A percentile compares a stretch with the other conserved stretches of the same genome.
These are phyloP conservation scores for Pongo pygmaeus DNA, from an alignment of 2,113 vertebrate genomes.

Conservation along the genomic window DNA sequence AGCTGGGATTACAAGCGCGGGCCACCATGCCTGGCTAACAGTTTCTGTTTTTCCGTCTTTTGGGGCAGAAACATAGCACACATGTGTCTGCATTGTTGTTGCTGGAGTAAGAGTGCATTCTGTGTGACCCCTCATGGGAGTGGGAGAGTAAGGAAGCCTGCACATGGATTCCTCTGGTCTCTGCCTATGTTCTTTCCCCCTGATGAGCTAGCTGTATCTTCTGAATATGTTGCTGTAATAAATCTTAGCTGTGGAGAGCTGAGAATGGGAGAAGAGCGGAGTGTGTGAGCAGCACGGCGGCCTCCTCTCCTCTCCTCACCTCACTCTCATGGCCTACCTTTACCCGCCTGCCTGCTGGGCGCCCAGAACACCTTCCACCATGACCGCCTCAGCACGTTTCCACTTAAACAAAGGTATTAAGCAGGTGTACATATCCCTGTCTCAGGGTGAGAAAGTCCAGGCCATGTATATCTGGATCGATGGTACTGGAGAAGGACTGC, in stretches of 20 bases:
- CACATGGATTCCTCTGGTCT: background rate
- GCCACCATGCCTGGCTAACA: background rate
- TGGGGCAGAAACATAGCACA: background rate
- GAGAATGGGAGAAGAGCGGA: background rate
- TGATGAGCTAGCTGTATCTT: background rate
- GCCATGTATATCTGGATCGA: no score
- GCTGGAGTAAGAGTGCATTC: background rate
- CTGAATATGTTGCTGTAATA: background rate
- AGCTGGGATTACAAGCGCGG: no score
- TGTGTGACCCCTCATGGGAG: background rate
- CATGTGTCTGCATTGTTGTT: background rate
- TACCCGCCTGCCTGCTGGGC: fast-evolving
- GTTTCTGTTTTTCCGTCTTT: background rate
- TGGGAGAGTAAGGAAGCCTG: background rate
- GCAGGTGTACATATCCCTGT: background rate
- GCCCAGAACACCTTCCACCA: no score
- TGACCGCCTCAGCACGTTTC: no score
- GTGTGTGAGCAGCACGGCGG: background rate
- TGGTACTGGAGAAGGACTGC: no score
- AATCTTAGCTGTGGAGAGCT: background rate
- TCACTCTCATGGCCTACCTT: background rate
- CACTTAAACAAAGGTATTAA: no score
- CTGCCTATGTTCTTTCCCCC: background rate
- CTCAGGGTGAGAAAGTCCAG: no score
- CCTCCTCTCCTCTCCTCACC: background rate